A percentile compares a stretch with the other conserved stretches of the same genome.
phyloP scores from a whole-genome alignment of 1,140 invertebrate genomes.

The Leptinotarsa texana region DNA sequence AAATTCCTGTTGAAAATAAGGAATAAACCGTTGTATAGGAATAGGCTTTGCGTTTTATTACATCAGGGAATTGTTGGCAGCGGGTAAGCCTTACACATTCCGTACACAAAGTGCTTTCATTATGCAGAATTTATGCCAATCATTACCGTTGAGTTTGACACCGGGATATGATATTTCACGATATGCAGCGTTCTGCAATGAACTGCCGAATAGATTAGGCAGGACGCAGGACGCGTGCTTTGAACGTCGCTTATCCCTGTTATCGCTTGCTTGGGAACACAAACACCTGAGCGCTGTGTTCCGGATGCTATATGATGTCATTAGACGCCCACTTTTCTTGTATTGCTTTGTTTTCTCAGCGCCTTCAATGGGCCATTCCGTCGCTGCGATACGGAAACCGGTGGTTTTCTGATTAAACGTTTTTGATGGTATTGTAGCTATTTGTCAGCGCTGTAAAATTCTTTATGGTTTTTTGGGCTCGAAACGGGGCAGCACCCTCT shows the following conservation, averaged over 20 bases:
- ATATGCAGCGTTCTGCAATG: constrained; percentile 52
- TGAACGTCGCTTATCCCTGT: constrained; percentile 53
- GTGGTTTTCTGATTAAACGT: background rate
- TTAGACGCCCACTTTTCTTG: constrained; percentile 40
- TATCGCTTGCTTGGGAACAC: constrained; percentile 52
- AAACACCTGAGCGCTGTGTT: constrained; percentile 51
- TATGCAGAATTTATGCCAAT: constrained; percentile 57
- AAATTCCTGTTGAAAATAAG: constrained; percentile 24
- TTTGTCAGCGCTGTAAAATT: constrained; percentile 4
- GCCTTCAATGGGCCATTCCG: constrained; percentile 1
- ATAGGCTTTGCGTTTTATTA: constrained; percentile 47
- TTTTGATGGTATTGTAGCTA: background rate
- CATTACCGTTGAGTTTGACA: constrained; percentile 56
- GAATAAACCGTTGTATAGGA: constrained; percentile 21
- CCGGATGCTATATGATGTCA: constrained; percentile 40
- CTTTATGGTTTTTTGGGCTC: too few relatives aligned
- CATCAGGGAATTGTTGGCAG: constrained; percentile 41
- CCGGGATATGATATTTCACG: constrained; percentile 54
- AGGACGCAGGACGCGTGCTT: constrained; percentile 41
- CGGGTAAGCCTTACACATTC: constrained; percentile 37
- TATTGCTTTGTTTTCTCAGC: constrained; percentile 10
- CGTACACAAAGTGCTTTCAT: constrained; percentile 53
- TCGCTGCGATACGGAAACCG: background rate
- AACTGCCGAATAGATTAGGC: constrained; percentile 52
- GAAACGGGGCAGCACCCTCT: too few relatives aligned